Conservation (phyloP, 2,888 invertebrate species). For the Adineta ricciae region DNA sequence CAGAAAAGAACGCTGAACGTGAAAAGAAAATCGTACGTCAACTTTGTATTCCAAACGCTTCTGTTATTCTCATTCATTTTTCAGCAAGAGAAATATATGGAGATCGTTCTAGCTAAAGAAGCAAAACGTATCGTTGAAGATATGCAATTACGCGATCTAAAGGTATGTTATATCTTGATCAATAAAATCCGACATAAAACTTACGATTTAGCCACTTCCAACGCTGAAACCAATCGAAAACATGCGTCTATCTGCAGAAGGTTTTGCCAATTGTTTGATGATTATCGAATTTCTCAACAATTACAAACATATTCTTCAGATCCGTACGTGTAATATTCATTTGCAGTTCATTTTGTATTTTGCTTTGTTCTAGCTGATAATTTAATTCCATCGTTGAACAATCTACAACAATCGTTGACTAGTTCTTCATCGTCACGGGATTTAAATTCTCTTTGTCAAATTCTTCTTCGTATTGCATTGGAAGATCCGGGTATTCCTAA, state of each 20-base stretch:
- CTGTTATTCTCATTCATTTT: slow-evolving; percentile 20
- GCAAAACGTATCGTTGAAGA: slow-evolving; percentile 82
- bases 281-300: slow-evolving; percentile 91
- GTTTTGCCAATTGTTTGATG: slow-evolving; percentile 82
- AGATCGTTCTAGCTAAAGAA: slow-evolving; percentile 61
- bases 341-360: neutral
- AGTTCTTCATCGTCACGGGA: slow-evolving; percentile 48
- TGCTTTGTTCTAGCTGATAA: slow-evolving; percentile 38
- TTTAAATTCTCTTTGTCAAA: slow-evolving; percentile 22
- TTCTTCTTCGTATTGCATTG: slow-evolving; percentile 22
- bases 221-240: slow-evolving; percentile 66
- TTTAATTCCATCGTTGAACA: slow-evolving; percentile 66
- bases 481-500: slow-evolving; percentile 6
- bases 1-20: slow-evolving; percentile 25
- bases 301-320: slow-evolving; percentile 84
- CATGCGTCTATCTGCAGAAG: slow-evolving; percentile 69
- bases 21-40: slow-evolving; percentile 12
- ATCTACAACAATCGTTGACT: slow-evolving; percentile 72
- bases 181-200: neutral
- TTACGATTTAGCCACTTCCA: slow-evolving; percentile 47
- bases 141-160: slow-evolving; percentile 62
- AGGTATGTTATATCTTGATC: slow-evolving; percentile 38
- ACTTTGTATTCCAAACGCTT: neutral
- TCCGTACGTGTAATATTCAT: slow-evolving; percentile 58
- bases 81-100: slow-evolving; percentile 59